phyloP scores from a whole-genome alignment of 2,113 vertebrate species.

The Gambusia affinis region DNA sequence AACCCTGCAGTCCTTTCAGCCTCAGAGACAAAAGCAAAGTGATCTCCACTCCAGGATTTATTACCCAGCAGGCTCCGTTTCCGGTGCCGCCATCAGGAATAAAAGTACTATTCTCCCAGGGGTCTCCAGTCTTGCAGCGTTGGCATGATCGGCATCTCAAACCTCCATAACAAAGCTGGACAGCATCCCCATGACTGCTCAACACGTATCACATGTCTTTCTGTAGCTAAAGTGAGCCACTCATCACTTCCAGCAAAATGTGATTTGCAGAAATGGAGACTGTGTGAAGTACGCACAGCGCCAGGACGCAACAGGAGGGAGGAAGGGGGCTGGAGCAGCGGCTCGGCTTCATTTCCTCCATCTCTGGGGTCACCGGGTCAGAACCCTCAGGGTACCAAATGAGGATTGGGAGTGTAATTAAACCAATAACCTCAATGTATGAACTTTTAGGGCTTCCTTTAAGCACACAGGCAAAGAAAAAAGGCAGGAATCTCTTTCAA shows the following conservation, averaged over 20 bases:
- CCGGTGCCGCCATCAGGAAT: conserved; percentile 46
- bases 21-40: conserved; percentile 42
- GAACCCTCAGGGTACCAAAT: conserved; percentile 45
- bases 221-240: conserved; percentile 14
- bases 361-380: conserved; percentile 54
- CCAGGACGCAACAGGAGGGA: conserved; percentile 1
- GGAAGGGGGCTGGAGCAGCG: conserved; percentile 5
- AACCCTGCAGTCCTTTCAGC: conserved; percentile 22
- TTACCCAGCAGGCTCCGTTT: conserved; percentile 53
- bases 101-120: conserved; percentile 65
- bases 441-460: conserved; percentile 16
- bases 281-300: conserved; percentile 2
- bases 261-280: conserved; percentile 16
- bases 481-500: conserved; percentile 5
- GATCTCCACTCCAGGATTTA: conserved; percentile 17
- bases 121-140: conserved; percentile 33
- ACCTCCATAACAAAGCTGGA: conserved; percentile 61
- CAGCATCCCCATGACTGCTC: conserved; percentile 36
- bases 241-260: conserved; percentile 29
- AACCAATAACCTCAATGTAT: conserved; percentile 29
- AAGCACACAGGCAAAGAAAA: neutral
- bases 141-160: conserved; percentile 68
- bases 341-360: conserved; percentile 64
- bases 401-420: conserved; percentile 52
- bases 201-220: conserved; percentile 54